Percentiles rank a stretch among this genome's conserved stretches.
Evolutionary conservation across 2,888 invertebrate species (phyloP).

Genomic region (Drosophila paracracens): DNA sequence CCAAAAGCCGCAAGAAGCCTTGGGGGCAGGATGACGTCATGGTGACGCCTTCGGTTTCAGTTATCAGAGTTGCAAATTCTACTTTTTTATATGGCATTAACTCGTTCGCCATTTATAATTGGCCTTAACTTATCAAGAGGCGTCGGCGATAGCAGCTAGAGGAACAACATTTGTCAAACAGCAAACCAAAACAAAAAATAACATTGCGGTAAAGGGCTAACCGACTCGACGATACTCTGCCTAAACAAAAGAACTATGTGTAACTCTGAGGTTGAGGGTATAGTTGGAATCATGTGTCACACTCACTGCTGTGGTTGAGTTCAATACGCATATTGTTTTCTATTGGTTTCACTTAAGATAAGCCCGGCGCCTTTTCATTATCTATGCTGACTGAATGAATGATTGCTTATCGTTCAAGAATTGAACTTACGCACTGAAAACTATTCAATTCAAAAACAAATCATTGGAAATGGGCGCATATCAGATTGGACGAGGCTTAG

Average conservation of each 20-base stretch:
- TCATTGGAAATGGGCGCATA: background rate
- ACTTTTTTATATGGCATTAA: conserved; percentile 33
- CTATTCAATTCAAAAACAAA: background rate
- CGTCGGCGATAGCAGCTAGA: conserved; percentile 34
- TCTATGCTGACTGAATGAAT: background rate
- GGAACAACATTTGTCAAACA: conserved; percentile 27
- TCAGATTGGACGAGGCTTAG: background rate
- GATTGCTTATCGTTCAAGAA: conserved; percentile 2
- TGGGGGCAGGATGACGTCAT: conserved; percentile 36
- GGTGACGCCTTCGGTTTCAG: conserved; percentile 2
- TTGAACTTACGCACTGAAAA: background rate
- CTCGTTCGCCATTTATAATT: conserved; percentile 40
- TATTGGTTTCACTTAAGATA: conserved; percentile 3
- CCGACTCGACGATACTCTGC: background rate
- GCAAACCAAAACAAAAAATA: conserved; percentile 9
- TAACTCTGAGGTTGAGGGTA: background rate
- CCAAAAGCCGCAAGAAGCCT: background rate
- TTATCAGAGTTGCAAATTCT: conserved; percentile 41
- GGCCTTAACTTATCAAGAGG: conserved; percentile 42
- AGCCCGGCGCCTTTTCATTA: background rate
- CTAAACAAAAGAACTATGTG: background rate
- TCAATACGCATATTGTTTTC: background rate
- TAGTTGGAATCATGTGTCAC: conserved; percentile 9
- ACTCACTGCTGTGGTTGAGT: background rate
- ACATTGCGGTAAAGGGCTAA: background rate